Evolutionary conservation across 1,140 invertebrate species (phyloP), one percentile per base, ranked within the genome.

Genomic region (Globodera ellingtonae): DNA sequence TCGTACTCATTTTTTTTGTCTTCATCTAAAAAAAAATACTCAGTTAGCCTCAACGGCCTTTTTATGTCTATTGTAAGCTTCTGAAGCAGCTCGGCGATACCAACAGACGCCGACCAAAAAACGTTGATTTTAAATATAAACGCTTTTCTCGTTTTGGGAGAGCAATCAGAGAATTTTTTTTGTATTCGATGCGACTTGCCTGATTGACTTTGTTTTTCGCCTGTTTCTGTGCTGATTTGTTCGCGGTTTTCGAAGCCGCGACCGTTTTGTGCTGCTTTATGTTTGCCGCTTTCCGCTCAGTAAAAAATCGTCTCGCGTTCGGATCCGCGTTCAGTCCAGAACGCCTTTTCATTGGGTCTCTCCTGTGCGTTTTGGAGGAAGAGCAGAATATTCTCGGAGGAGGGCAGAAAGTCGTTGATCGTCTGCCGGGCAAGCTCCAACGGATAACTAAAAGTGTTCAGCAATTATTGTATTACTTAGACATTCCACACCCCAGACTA

Each of bases 261-360:
- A 98, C 91, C 0, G 98, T 99, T 90, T 98, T 98, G 88, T 97
- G 93, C 88, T 98, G 94, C 88, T 99, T 99, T 84, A 94, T 94
- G 0, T 94, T 94, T 8, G 97, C 96, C 73, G 92, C 92, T 81
- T 94, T 93, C 90, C 97, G 98, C 84, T 93, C 92, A 83, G 95
- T 94, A 91, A 96, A 99, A 90, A 95, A 98, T 86, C 93, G 94
- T 75, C 85, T 79, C 15, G 79, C 73, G 77, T 89, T 89, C 74
- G 89, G 88, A 66, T 85, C 87, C 18, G 88, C 89, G 21, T 77
- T 82, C 59, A 89, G 72, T 52, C 93, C 93, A 67, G 97, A 78
- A 67, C 52, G 48, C 59, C 74, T 78, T 18, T 18, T 86, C 89
- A 78, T n/a, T n/a, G n/a, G n/a, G n/a, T n/a, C 74, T 82, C 3